A percentile compares a stretch with the other conserved stretches of the same genome.
phyloP scores from a whole-genome alignment of 1,140 invertebrate species.

The Amyelois transitella region DNA sequence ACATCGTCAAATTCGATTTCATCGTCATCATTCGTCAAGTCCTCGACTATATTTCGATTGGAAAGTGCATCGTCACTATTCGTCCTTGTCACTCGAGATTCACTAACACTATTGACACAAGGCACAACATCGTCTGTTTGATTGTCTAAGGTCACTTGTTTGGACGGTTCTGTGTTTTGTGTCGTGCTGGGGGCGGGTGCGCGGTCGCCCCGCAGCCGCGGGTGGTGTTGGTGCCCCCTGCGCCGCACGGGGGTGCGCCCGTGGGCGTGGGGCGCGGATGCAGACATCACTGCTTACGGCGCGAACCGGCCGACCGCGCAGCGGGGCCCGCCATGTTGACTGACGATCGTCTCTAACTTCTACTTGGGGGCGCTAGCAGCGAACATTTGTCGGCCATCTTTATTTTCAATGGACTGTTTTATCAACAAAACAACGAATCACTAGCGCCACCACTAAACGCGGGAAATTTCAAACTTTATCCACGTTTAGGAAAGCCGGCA shows the following conservation, averaged over 20 bases:
- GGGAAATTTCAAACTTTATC: slow-evolving; percentile 30
- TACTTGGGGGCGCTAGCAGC: slow-evolving; percentile 64
- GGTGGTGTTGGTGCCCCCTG: slow-evolving; percentile 87
- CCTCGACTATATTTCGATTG: slow-evolving; percentile 57
- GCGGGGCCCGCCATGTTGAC: slow-evolving; percentile 72
- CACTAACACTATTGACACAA: slow-evolving; percentile 73
- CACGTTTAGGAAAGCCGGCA: background rate
- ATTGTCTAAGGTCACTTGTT: slow-evolving; percentile 75
- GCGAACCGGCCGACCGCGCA: slow-evolving; percentile 76
- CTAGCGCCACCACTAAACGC: slow-evolving; percentile 23
- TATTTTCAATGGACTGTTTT: slow-evolving; percentile 51
- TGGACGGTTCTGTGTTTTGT: slow-evolving; percentile 75
- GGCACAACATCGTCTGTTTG: slow-evolving; percentile 71
- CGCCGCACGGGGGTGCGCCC: slow-evolving; percentile 77
- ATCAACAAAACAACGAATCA: slow-evolving; percentile 31
- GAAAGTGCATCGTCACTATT: slow-evolving; percentile 73
- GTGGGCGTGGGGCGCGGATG: slow-evolving; percentile 76
- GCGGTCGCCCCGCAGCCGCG: slow-evolving; percentile 73
- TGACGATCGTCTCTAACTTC: slow-evolving; percentile 46
- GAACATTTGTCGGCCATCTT: slow-evolving; percentile 46
- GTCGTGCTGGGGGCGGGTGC: slow-evolving; percentile 66
- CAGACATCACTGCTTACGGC: slow-evolving; percentile 62
- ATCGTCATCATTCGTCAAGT: slow-evolving; percentile 57
- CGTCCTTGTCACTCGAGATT: slow-evolving; percentile 73
- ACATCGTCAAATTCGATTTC: slow-evolving; percentile 50